phyloP scores from a whole-genome alignment of 1,140 invertebrate species.

The Vanessa atalanta region DNA sequence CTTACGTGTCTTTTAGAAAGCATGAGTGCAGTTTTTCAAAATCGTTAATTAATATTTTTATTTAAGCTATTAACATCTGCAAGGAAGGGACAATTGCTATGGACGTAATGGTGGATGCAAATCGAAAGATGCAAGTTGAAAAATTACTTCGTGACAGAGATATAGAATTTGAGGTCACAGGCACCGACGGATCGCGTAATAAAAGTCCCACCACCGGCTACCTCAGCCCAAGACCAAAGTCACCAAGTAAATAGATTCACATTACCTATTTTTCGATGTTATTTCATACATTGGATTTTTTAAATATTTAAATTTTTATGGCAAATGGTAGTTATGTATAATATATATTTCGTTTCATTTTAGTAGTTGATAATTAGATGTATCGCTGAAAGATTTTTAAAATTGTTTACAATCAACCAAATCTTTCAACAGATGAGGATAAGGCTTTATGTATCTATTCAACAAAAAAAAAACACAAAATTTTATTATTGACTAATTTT shows the following conservation, averaged over 20 bases:
- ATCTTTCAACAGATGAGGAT: no score
- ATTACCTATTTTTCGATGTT: background rate
- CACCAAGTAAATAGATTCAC: constrained; percentile 43
- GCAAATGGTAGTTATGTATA: no score
- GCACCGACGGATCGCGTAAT: constrained; percentile 35
- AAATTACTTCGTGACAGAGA: constrained; percentile 60
- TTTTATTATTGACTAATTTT: constrained; percentile 35
- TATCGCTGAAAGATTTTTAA: no score
- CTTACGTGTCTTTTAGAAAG: no score
- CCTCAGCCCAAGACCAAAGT: constrained; percentile 32
- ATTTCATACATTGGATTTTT: no score
- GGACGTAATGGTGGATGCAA: constrained; percentile 61
- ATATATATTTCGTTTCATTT: no score
- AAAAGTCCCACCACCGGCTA: constrained; percentile 29
- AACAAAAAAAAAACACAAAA: no score
- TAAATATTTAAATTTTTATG: no score
- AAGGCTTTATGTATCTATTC: no score
- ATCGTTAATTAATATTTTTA: background rate
- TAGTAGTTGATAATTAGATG: no score
- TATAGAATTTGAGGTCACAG: constrained; percentile 55
- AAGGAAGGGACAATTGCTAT: constrained; percentile 48
- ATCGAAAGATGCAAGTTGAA: constrained; percentile 52
- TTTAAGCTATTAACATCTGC: constrained; percentile 65
- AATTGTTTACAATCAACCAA: no score
- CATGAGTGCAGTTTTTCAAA: no score